Evolutionary conservation across 1,140 invertebrate genomes (phyloP), one percentile per base, ranked within the genome.

Genomic region (Drosophila jambulina): DNA sequence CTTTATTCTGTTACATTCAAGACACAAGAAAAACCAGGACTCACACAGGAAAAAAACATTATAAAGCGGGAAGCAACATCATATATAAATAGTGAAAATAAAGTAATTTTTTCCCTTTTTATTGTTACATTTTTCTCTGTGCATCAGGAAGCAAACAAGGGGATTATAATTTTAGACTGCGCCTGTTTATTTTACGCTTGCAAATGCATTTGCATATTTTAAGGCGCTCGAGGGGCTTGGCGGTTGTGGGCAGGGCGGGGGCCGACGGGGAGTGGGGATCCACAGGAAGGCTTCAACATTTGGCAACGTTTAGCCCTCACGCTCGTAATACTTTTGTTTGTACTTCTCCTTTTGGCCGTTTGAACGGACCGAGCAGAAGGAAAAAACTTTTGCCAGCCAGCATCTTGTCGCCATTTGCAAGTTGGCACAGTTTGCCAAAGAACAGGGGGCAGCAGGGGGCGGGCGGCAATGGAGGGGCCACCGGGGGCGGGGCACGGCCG

Each of bases 351-450:
- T 69, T 43, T 69, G 67, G 67, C 67, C 67, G 67, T 49, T 86
- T 59, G 84, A 64, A 80, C 72, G 54, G 45, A 78, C 51, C 25
- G 43, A 57, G 56, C 64, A 57, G 59, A 71, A 76, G 77, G 75
- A 51, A 79, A 70, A 75, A 85, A 76, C 46, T 86, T 87, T 87
- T 87, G 84, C 77, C 84, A 90, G 84, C 81, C 75, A 90, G 81
- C 84, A 88, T 90, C 81, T 88, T 90, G 84, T 88, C 84, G 84
- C 80, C 80, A 75, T 90, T 84, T 87, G 84, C 74, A 90, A 90
- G 81, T 88, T 88, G 81, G 81, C 86, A 90, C 69, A 81, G 76
- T 61, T 60, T 64, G 49, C 64, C 59, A 53, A 56, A 51, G 53
- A 36, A 58, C 32, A 57, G 42, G 48, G 27, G 45, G 62, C 36